Base-by-base conservation (phyloP, 1,140 invertebrate genomes). In the Trichonephila clavipes region DNA sequence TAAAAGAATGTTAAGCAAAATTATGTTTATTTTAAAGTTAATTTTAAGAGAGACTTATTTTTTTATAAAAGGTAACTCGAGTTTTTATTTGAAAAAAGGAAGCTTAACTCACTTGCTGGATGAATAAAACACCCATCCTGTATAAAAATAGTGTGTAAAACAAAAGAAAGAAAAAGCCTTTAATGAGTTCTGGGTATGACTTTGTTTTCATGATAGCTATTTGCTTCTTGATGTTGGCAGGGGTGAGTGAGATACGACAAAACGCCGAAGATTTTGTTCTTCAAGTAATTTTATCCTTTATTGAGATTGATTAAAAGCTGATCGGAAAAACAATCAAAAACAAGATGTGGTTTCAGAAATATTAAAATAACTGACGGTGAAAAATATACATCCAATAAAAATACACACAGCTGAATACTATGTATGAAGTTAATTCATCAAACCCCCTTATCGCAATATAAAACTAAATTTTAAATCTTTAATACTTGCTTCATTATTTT, bases 111-210 rank as follows among this genome's bases (percentile, higher is more conserved):
- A 96, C 97, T 97, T 97, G 69, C 98, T 96, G 77, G 98, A 96
- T 94, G 97, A 97, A 95, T 97, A 97, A 88, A 98, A 96, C n/a
- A 98, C 97, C 94, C 97, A 98, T 34, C 98, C 97, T 64, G 98
- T 97, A 95, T 98, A 98, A 98, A 95, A 98, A 98, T 95, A 98
- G 97, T 59, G 97, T 96, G 95, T 98, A 98, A 96, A 99, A 98
- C 95, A 98, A 97, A 92, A 98, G 96, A 95, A 98, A 99, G 95
- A 99, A 97, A 96, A 99, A 98, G 6, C 98, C 98, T 66, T 98
- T 95, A 81, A 98, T 96, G 0, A 99, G 95, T 96, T 99, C 98
- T 0, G 97, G 96, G 81, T 98, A 97, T 0, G 98, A 97, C 98
- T 99, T 99, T 95, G 98, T 97, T 95, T 98, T 98, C 96, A 99